phyloP scores from a whole-genome alignment of 2,113 vertebrate species.

The Anarrhichthys ocellatus region DNA sequence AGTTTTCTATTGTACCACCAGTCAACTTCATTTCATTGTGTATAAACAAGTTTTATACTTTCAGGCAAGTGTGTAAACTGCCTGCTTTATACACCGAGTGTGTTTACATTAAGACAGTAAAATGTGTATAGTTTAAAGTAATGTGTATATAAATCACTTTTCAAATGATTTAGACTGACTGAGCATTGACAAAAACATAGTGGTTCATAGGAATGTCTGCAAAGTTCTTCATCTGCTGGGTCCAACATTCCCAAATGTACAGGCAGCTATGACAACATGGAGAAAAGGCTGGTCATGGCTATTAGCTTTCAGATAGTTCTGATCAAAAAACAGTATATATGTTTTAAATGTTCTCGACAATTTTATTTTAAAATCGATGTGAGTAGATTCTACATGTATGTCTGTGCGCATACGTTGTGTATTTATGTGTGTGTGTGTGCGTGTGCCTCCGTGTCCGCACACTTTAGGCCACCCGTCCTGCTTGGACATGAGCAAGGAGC shows the following conservation, averaged over 20 bases:
- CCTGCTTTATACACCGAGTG: background rate
- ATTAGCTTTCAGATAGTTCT: background rate
- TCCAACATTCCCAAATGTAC: background rate
- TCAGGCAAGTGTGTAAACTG: background rate
- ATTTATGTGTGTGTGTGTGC: background rate
- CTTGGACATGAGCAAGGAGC: slow-evolving; percentile 93
- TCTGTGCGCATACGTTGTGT: background rate
- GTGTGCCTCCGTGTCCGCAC: background rate
- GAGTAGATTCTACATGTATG: background rate
- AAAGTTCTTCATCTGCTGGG: background rate
- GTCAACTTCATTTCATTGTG: slow-evolving; percentile 6
- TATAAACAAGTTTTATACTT: slow-evolving; percentile 2
- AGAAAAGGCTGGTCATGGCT: background rate
- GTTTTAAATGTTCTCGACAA: background rate
- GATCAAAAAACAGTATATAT: background rate
- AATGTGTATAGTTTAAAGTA: slow-evolving; percentile 1
- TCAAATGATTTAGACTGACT: background rate
- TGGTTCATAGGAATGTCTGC: background rate
- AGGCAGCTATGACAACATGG: background rate
- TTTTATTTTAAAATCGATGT: background rate
- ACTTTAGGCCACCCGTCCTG: slow-evolving; percentile 96
- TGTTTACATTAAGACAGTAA: slow-evolving; percentile 2
- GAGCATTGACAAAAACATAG: background rate
- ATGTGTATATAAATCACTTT: background rate
- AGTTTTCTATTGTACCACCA: background rate